Evolutionary conservation across 1,140 invertebrate genomes (phyloP).

Genomic region (Rhizoglyphus robini): DNA sequence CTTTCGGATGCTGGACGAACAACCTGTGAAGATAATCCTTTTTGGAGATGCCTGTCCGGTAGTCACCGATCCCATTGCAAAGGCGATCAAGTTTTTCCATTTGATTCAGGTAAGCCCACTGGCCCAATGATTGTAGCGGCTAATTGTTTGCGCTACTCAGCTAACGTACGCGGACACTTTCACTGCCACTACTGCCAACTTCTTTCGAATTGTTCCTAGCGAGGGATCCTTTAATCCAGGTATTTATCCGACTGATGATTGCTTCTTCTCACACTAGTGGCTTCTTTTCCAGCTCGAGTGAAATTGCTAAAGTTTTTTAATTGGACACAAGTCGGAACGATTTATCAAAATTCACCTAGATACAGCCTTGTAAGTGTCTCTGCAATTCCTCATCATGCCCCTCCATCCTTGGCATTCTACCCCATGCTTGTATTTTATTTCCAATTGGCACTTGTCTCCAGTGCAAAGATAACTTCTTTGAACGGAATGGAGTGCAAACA

Average conservation of each 20-base stretch:
- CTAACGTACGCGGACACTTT: conserved; percentile 96
- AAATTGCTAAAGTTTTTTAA: conserved; percentile 77
- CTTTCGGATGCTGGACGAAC: conserved; percentile 93
- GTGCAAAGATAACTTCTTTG: no score
- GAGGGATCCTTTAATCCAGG: conserved; percentile 83
- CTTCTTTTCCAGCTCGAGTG: conserved; percentile 50
- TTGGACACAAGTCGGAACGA: conserved; percentile 90
- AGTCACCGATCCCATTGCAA: conserved; percentile 92
- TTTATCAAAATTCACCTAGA: conserved; percentile 90
- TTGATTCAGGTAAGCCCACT: conserved; percentile 63
- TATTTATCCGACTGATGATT: conserved; percentile 4
- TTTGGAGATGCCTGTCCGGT: conserved; percentile 92
- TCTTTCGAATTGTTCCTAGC: conserved; percentile 86
- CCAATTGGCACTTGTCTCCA: no score
- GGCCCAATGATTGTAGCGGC: not conserved
- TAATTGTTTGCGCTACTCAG: conserved; percentile 38
- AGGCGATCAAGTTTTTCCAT: conserved; percentile 91
- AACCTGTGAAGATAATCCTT: conserved; percentile 75
- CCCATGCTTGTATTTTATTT: no score
- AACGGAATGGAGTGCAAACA: no score
- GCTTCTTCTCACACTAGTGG: not conserved
- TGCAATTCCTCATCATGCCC: not conserved
- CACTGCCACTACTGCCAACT: conserved; percentile 80
- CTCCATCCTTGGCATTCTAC: no score
- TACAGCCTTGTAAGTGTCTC: conserved; percentile 61